Conservation (phyloP, 1,140 invertebrate species). For the Diachasmimorpha longicaudata region DNA sequence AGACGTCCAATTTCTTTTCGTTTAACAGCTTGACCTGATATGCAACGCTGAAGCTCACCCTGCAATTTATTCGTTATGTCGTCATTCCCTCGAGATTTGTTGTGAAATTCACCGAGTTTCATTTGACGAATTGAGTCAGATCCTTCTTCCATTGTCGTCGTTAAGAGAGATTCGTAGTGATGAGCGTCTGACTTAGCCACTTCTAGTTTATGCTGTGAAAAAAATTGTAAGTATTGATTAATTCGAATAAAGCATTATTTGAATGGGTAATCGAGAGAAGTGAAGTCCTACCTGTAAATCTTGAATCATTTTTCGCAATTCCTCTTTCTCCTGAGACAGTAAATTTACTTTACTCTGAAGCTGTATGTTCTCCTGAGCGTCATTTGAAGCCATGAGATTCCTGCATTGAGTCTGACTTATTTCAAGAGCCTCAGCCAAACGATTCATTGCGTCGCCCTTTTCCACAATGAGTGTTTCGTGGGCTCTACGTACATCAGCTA, state of each 20-base stretch:
- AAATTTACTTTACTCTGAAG: slow-evolving; percentile 48
- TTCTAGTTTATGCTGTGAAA: slow-evolving; percentile 46
- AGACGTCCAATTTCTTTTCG: slow-evolving; percentile 55
- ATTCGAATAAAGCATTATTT: not conserved
- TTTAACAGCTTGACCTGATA: slow-evolving; percentile 49
- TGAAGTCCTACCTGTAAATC: slow-evolving; percentile 48
- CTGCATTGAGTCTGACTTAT: slow-evolving; percentile 53
- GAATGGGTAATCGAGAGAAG: not conserved
- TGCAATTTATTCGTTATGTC: slow-evolving; percentile 49
- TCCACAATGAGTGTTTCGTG: slow-evolving; percentile 53
- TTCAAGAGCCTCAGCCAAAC: slow-evolving; percentile 47
- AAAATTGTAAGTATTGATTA: not conserved
- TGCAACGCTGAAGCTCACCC: slow-evolving; percentile 46
- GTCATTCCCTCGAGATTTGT: slow-evolving; percentile 42
- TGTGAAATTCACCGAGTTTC: slow-evolving; percentile 48
- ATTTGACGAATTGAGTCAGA: slow-evolving; percentile 55
- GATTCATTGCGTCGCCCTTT: slow-evolving; percentile 55
- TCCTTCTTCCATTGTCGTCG: slow-evolving; percentile 46
- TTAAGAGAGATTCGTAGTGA: slow-evolving; percentile 46
- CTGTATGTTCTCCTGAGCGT: slow-evolving; percentile 47
- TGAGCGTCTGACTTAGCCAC: slow-evolving; percentile 43
- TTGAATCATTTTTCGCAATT: slow-evolving; percentile 44
- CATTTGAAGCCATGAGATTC: slow-evolving; percentile 52
- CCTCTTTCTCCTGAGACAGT: slow-evolving; percentile 48
- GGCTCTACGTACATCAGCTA: slow-evolving; percentile 47